phyloP scores from a whole-genome alignment of 2,113 vertebrate genomes.

The Trogon surrucura region DNA sequence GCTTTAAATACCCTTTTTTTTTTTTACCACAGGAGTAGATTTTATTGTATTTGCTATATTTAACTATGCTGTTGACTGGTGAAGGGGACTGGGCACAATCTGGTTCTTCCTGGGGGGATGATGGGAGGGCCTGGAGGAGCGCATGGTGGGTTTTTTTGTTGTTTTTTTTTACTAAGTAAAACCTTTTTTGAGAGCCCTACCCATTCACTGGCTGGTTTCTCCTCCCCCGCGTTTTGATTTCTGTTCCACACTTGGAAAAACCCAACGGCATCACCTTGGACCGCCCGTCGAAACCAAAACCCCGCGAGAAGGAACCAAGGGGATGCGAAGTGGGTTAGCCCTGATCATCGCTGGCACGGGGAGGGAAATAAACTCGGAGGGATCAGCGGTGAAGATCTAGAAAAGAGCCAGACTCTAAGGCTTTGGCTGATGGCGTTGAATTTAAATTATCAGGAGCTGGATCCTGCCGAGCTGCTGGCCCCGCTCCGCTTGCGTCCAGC shows the following conservation, averaged over 20 bases:
- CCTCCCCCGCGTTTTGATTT: neutral
- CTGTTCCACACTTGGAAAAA: neutral
- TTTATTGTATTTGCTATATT: neutral
- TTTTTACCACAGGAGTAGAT: neutral
- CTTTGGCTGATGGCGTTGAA: neutral
- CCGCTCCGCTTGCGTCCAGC: rapidly evolving
- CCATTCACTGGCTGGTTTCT: neutral
- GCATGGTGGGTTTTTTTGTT: neutral
- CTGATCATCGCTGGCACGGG: neutral
- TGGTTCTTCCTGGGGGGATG: neutral
- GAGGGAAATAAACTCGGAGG: neutral
- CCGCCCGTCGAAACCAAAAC: neutral
- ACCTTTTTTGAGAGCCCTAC: neutral
- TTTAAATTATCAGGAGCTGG: neutral
- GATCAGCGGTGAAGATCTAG: neutral
- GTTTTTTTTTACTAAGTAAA: neutral
- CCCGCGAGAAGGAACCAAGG: neutral
- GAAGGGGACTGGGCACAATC: neutral
- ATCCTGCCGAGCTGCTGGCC: neutral
- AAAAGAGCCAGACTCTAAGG: neutral
- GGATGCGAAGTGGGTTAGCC: rapidly evolving
- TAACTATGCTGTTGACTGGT: neutral
- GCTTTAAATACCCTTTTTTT: neutral
- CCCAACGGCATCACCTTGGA: neutral
- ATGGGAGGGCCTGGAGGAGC: neutral